A percentile compares a stretch with the other conserved stretches of the same genome.
phyloP scores from a whole-genome alignment of 2,797 vertebrate species.

The Halcyon chelicuti region DNA sequence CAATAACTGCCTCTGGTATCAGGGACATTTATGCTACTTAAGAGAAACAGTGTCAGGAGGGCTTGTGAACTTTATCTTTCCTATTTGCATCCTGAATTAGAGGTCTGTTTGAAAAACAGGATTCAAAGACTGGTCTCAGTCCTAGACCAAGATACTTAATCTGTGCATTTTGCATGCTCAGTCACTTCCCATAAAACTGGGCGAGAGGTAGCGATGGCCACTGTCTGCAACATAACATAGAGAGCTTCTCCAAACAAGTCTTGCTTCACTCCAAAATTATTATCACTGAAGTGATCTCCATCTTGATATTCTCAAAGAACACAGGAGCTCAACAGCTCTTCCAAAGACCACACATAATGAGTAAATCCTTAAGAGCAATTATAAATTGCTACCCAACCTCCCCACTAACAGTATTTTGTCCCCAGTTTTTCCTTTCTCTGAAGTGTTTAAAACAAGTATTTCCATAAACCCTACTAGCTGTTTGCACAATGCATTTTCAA shows the following conservation, averaged over 20 bases:
- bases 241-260: not conserved
- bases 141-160: not conserved
- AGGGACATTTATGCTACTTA: not conserved
- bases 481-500: not conserved
- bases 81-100: not conserved
- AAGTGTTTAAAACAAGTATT: not conserved
- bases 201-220: not conserved
- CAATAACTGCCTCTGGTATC: not conserved
- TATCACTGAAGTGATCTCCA: not conserved
- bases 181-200: not conserved
- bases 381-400: not conserved
- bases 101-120: not conserved
- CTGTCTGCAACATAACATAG: not conserved
- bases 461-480: not conserved
- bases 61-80: not conserved
- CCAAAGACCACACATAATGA: not conserved
- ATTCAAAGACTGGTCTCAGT: not conserved
- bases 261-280: not conserved
- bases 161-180: not conserved
- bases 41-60: not conserved
- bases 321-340: not conserved
- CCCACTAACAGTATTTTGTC: not conserved
- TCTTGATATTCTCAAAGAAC: not conserved
- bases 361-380: not conserved
- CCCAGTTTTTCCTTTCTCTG: not conserved